These are phyloP conservation scores for Globicephala melas DNA, from an alignment of 2,113 vertebrate genomes.

Conservation along the genomic window DNA sequence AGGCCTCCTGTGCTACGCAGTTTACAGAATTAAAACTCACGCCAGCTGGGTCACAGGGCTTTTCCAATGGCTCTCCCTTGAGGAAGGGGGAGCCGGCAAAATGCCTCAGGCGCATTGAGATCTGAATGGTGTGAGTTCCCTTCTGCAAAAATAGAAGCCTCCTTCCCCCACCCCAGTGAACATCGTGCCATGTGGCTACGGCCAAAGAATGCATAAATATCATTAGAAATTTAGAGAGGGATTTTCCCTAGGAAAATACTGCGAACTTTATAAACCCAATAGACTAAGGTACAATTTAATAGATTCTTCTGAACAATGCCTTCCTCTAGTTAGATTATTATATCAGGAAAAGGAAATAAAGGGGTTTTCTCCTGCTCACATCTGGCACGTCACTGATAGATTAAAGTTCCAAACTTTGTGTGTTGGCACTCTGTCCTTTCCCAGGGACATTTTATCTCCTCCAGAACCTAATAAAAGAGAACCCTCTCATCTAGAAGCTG, in stretches of 20 bases:
- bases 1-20: conserved; percentile 45
- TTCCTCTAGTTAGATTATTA: not conserved
- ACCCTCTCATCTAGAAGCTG: not conserved
- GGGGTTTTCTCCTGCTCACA: not conserved
- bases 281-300: not conserved
- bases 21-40: conserved; percentile 57
- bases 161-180: not conserved
- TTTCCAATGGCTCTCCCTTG: conserved; percentile 49
- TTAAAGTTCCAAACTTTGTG: not conserved
- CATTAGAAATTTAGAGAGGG: conserved; percentile 54
- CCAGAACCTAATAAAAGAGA: not conserved
- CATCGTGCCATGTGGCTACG: conserved; percentile 17
- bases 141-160: conserved; percentile 39
- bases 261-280: not conserved
- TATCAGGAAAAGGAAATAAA: not conserved
- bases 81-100: conserved; percentile 39
- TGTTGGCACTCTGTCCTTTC: not conserved
- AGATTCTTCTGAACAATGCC: not conserved
- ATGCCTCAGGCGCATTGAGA: not conserved
- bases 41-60: conserved; percentile 53
- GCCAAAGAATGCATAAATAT: conserved; percentile 32
- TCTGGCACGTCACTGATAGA: not conserved
- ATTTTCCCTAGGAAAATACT: conserved; percentile 56
- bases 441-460: not conserved
- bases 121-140: conserved; percentile 45